Conservation (phyloP, 2,113 vertebrate genomes). For the Neogale vison region DNA sequence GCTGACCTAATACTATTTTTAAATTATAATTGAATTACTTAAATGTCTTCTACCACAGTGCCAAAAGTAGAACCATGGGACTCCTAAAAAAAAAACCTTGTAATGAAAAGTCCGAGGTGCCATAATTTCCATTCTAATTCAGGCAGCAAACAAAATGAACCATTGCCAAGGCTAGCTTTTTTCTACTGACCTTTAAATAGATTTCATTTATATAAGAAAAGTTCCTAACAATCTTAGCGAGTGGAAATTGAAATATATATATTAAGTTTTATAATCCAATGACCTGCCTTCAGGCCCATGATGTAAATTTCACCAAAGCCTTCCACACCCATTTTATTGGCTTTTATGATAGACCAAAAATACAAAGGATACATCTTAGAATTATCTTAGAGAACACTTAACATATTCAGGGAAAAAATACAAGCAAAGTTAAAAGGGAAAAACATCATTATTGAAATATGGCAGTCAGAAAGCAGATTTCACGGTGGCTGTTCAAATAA, state of each 20-base stretch:
- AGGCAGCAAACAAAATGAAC: background rate
- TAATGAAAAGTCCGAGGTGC: constrained; percentile 8
- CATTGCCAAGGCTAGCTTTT: constrained; percentile 31
- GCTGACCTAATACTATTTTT: constrained; percentile 49
- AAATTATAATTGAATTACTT: constrained; percentile 57
- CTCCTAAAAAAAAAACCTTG: background rate
- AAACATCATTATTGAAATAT: constrained; percentile 50
- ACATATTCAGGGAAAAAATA: background rate
- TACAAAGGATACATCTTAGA: background rate
- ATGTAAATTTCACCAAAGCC: background rate
- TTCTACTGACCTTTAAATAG: constrained; percentile 59
- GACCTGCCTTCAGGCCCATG: background rate
- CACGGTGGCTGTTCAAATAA: constrained; percentile 61
- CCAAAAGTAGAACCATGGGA: constrained; percentile 49
- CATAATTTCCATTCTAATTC: constrained; percentile 57
- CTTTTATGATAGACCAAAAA: background rate
- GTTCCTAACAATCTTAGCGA: background rate
- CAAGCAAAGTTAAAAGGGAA: constrained; percentile 19
- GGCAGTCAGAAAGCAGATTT: constrained; percentile 46
- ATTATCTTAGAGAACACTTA: background rate
- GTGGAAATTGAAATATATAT: background rate
- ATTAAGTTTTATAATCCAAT: background rate
- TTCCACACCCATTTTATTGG: background rate
- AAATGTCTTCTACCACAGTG: constrained; percentile 42
- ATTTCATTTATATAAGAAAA: constrained; percentile 51